These are phyloP conservation scores for Scolopax rusticola DNA, from an alignment of 2,797 vertebrate species.

Conservation along the genomic window DNA sequence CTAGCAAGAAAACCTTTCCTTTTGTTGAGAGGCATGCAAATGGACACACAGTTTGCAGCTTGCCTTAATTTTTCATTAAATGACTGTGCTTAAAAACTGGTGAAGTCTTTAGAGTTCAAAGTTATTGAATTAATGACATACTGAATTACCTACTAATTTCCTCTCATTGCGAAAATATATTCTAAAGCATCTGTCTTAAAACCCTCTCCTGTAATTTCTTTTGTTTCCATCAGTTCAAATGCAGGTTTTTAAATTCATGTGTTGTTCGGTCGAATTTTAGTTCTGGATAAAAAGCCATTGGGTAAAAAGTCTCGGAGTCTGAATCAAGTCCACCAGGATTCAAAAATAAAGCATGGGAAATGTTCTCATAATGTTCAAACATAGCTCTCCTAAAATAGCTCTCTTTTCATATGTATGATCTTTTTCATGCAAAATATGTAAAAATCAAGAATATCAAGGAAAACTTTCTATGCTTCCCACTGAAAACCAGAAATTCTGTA, in stretches of 20 bases:
- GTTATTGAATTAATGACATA: background rate
- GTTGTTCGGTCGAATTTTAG: background rate
- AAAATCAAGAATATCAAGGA: constrained; percentile 12
- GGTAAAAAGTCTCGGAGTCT: constrained; percentile 11
- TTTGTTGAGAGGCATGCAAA: background rate
- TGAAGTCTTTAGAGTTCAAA: background rate
- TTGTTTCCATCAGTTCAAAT: background rate
- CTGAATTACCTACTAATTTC: background rate
- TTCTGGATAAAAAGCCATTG: background rate
- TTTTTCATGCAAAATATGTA: constrained; percentile 21
- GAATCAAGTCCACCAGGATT: constrained; percentile 19
- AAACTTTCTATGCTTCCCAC: background rate
- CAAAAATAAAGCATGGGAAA: constrained; percentile 33
- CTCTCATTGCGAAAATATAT: background rate
- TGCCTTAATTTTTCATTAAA: background rate
- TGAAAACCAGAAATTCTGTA: background rate
- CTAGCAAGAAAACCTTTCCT: background rate
- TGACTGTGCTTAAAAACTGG: background rate
- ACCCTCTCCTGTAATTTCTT: background rate
- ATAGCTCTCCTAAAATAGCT: constrained; percentile 13
- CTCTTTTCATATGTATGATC: background rate
- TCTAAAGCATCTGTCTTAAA: background rate
- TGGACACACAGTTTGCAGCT: background rate
- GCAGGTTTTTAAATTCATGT: background rate
- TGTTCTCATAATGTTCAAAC: constrained; percentile 1